Conservation (phyloP, 2,113 vertebrate species). For the Tragelaphus scriptus region DNA sequence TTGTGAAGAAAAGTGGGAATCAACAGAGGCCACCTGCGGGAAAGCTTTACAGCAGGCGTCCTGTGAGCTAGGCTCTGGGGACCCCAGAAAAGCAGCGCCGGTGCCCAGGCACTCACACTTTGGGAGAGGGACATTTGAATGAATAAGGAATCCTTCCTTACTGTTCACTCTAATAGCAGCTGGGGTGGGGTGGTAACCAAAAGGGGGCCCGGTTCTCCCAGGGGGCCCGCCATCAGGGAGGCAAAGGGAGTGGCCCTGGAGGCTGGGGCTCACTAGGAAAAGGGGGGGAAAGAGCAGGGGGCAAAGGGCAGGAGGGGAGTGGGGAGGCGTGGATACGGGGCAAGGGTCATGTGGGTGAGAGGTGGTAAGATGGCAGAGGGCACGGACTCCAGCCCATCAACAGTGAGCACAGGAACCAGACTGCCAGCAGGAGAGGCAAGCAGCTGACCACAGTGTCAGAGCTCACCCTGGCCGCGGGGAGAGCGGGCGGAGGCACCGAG, state of each 20-base stretch:
- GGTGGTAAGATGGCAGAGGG: neutral
- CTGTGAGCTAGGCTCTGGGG: neutral
- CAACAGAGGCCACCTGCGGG: neutral
- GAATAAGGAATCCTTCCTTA: neutral
- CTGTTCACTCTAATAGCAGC: neutral
- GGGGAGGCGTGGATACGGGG: neutral
- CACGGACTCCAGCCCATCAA: neutral
- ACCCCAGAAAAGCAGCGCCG: neutral
- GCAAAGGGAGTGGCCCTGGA: neutral
- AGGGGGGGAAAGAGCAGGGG: neutral
- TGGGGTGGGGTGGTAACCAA: rapidly evolving
- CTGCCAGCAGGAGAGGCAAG: neutral
- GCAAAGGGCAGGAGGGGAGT: neutral
- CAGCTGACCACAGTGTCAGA: too few relatives aligned
- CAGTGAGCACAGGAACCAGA: neutral
- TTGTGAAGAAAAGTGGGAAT: neutral
- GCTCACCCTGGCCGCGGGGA: neutral
- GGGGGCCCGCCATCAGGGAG: neutral
- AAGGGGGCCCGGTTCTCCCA: neutral
- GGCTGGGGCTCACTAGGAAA: neutral
- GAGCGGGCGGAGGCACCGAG: neutral
- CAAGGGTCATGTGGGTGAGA: too few relatives aligned
- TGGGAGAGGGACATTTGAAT: neutral
- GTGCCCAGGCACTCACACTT: neutral
- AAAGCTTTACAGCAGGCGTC: rapidly evolving